These are phyloP conservation scores for Platalea minor DNA, from an alignment of 2,797 vertebrate species.

Conservation along the genomic window DNA sequence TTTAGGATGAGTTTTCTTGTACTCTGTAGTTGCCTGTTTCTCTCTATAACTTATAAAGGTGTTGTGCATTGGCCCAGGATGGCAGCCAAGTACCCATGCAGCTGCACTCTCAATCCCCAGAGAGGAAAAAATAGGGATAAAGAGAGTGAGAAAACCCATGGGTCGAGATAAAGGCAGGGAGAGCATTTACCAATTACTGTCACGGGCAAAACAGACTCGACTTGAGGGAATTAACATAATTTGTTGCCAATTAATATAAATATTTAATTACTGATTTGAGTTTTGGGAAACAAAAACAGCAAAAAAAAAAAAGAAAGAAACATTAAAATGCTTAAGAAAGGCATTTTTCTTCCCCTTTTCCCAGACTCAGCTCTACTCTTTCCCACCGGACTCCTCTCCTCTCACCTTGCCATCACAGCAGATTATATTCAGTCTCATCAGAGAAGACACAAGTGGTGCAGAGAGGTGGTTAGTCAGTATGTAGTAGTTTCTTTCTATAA, in stretches of 20 bases:
- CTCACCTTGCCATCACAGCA: background rate
- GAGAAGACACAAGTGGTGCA: background rate
- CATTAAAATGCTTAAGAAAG: background rate
- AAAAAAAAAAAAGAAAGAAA: accelerated
- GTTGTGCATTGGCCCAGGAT: background rate
- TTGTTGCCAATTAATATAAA: background rate
- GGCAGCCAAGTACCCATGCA: background rate
- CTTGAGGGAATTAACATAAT: background rate
- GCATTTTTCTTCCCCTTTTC: accelerated
- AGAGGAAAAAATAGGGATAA: background rate
- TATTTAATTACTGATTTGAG: background rate
- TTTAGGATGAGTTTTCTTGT: background rate
- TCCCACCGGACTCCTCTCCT: background rate
- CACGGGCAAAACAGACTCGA: background rate
- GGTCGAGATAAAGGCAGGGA: background rate
- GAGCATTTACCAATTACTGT: background rate
- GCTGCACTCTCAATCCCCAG: background rate
- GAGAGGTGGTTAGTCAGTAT: accelerated
- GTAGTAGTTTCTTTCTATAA: accelerated
- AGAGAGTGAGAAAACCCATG: background rate
- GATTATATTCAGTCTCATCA: background rate
- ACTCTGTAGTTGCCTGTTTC: background rate
- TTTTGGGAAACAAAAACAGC: background rate
- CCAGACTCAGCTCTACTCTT: background rate
- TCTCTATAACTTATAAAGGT: background rate